These are phyloP conservation scores for Diplazon laetatorius DNA, from an alignment of 2,888 invertebrate genomes.

Conservation along the genomic window DNA sequence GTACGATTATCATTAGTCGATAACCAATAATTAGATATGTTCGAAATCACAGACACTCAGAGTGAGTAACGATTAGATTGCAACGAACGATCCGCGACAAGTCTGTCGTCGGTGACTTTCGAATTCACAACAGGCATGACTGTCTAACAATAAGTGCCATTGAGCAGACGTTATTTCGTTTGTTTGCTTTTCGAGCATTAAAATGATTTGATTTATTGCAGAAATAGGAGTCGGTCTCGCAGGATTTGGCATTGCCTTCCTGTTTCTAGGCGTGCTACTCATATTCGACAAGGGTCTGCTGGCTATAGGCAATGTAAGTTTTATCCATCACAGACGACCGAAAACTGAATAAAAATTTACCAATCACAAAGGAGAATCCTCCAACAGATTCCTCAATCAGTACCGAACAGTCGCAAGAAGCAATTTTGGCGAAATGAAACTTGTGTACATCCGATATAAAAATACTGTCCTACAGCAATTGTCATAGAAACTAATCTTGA, in stretches of 20 bases:
- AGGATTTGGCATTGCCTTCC: constrained; percentile 97
- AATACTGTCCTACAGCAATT: no score
- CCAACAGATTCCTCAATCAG: no score
- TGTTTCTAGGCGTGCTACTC: constrained; percentile 95
- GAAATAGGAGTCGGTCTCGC: constrained; percentile 99
- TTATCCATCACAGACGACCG: no score
- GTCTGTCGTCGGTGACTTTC: constrained; percentile 33
- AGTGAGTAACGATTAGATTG: constrained; percentile 85
- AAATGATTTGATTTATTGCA: constrained; percentile 82
- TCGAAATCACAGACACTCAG: constrained; percentile 92
- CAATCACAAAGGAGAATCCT: no score
- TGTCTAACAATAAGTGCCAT: not conserved
- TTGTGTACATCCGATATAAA: no score
- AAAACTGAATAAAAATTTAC: no score
- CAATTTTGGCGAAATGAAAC: no score
- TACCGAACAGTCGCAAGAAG: no score
- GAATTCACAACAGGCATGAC: constrained; percentile 9
- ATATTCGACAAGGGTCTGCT: constrained; percentile 98
- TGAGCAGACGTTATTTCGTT: not conserved
- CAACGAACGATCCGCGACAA: not conserved
- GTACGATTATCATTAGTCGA: not conserved
- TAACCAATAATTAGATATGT: constrained; percentile 85
- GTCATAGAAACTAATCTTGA: no score
- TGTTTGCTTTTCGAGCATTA: not conserved
- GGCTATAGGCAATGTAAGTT: constrained; percentile 99